Percentiles rank a stretch among this genome's conserved stretches.
These are phyloP conservation scores for Eidolon helvum DNA, from an alignment of 2,113 vertebrate species.

Conservation along the genomic window DNA sequence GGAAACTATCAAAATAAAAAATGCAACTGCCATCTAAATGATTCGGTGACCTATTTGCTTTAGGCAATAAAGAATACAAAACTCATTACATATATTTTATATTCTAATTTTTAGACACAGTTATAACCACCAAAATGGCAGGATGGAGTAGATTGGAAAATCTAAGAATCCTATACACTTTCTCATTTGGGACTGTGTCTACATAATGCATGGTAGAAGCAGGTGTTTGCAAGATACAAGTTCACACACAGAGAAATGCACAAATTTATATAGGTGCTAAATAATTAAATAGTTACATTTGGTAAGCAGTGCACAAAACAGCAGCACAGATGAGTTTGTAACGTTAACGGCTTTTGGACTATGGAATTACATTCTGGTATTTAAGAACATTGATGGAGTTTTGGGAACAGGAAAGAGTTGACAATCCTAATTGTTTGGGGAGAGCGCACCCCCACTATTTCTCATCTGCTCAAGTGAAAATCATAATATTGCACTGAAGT, in stretches of 20 bases:
- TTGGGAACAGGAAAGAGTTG: background rate
- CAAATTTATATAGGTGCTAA: conserved; percentile 26
- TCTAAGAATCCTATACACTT: background rate
- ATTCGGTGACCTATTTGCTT: background rate
- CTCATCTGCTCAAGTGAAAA: background rate
- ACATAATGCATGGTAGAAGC: conserved; percentile 47
- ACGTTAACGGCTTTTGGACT: background rate
- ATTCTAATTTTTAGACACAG: background rate
- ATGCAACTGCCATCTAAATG: background rate
- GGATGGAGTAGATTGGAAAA: background rate
- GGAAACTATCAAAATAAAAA: background rate
- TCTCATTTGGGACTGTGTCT: background rate
- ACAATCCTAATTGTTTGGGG: background rate
- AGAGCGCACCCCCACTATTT: background rate
- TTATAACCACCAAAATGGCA: background rate
- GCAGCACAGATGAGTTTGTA: conserved; percentile 22
- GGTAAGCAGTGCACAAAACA: background rate
- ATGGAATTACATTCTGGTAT: background rate
- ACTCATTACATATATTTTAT: background rate
- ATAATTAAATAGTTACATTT: conserved; percentile 50
- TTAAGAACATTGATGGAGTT: background rate
- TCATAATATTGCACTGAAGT: background rate
- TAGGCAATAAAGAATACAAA: background rate
- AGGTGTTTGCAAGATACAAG: conserved; percentile 47
- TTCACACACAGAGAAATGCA: background rate